These are phyloP conservation scores for Narcine bancroftii DNA, from an alignment of 2,113 vertebrate species.

Conservation along the genomic window DNA sequence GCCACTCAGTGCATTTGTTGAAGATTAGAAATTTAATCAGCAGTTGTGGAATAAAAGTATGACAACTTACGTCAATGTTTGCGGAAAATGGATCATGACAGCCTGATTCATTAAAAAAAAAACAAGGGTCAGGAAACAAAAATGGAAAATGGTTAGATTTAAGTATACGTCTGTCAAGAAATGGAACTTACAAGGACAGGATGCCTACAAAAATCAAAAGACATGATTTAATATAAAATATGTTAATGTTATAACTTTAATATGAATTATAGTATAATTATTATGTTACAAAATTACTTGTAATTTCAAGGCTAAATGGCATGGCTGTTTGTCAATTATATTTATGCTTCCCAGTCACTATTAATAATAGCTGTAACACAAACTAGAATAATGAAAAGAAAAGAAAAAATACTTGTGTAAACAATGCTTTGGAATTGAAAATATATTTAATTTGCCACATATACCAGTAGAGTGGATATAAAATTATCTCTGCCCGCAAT, in stretches of 20 bases:
- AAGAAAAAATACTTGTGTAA: background rate
- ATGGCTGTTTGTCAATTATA: background rate
- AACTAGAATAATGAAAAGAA: background rate
- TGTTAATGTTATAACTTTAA: background rate
- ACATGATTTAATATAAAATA: background rate
- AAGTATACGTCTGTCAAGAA: background rate
- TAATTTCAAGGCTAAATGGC: background rate
- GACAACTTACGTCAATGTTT: background rate
- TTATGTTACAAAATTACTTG: background rate
- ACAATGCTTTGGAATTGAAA: background rate
- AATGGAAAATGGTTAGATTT: background rate
- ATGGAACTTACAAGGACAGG: background rate
- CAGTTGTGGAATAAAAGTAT: background rate
- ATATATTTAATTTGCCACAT: background rate
- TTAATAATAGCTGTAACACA: background rate
- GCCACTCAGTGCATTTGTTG: background rate
- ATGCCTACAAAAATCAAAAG: background rate
- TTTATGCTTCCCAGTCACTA: background rate
- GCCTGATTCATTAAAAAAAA: background rate
- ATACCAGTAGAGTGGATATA: background rate
- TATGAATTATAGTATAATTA: background rate
- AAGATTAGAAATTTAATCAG: background rate
- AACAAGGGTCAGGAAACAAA: background rate
- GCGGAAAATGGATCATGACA: background rate
- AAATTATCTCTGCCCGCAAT: background rate